These are phyloP conservation scores for Penaeus monodon DNA, from an alignment of 2,888 invertebrate genomes.

Conservation along the genomic window DNA sequence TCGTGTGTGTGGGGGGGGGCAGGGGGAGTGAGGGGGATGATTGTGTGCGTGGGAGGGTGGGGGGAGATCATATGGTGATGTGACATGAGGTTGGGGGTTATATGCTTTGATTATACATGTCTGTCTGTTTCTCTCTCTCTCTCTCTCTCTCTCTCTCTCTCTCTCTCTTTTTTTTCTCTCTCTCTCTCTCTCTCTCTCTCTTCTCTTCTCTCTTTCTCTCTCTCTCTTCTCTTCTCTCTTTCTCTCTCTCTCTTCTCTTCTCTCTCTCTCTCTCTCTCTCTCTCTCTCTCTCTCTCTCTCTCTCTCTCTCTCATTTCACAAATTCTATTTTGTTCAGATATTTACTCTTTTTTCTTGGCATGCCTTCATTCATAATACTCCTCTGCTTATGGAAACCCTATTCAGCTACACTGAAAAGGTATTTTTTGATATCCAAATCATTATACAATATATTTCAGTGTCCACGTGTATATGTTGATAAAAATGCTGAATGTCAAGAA, in stretches of 20 bases:
- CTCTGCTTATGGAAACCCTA: too few relatives aligned
- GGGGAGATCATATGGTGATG: too few relatives aligned
- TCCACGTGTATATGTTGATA: too few relatives aligned
- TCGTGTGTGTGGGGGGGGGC: too few relatives aligned
- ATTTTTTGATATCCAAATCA: too few relatives aligned
- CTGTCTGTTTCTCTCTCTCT: not conserved
- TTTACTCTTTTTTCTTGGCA: slow-evolving; percentile 1
- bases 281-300: not conserved
- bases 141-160: not conserved
- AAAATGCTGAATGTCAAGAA: too few relatives aligned
- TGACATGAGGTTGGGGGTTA: too few relatives aligned
- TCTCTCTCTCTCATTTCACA: not conserved
- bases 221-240: not conserved
- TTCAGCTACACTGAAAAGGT: too few relatives aligned
- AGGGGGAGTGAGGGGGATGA: too few relatives aligned
- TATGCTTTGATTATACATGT: not conserved
- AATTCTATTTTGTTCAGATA: not conserved
- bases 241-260: not conserved
- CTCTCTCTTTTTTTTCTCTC: not conserved
- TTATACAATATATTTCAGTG: too few relatives aligned
- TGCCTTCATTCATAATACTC: not conserved
- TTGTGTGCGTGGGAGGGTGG: too few relatives aligned
- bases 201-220: not conserved
- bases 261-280: not conserved
- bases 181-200: not conserved